These are phyloP conservation scores for Grantiella picta DNA, from an alignment of 2,113 vertebrate species.

Conservation along the genomic window DNA sequence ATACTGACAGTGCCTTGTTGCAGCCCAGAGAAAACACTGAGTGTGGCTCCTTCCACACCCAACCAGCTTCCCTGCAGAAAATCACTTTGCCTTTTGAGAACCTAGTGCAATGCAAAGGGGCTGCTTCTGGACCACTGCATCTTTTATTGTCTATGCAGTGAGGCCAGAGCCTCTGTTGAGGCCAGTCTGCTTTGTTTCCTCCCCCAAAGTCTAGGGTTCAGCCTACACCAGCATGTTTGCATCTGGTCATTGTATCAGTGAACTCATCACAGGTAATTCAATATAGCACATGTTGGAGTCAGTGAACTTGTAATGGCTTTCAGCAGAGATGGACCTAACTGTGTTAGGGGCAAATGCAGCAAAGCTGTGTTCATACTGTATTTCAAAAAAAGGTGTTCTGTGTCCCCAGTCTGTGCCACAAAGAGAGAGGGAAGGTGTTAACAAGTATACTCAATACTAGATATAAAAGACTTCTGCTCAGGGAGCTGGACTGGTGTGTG, in stretches of 20 bases:
- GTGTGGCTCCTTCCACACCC: background rate
- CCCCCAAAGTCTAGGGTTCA: background rate
- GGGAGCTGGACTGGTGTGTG: background rate
- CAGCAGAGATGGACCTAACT: background rate
- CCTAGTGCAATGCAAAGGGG: background rate
- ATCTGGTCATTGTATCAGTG: background rate
- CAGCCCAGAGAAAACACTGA: background rate
- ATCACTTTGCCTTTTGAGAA: background rate
- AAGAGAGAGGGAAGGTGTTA: background rate
- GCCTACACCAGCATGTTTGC: background rate
- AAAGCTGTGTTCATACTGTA: background rate
- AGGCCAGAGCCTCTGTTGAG: background rate
- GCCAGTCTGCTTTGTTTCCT: background rate
- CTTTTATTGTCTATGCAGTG: background rate
- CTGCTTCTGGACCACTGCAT: background rate
- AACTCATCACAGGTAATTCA: background rate
- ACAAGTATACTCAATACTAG: background rate
- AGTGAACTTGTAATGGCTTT: background rate
- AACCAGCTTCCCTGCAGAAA: background rate
- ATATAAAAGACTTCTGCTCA: background rate
- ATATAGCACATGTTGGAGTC: rapidly evolving
- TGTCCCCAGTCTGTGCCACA: background rate
- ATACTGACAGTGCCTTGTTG: background rate
- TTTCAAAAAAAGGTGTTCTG: background rate
- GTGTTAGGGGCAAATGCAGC: background rate